Percentiles rank a stretch among this genome's conserved stretches.
phyloP scores from a whole-genome alignment of 2,797 vertebrate species.

The Allobates femoralis region DNA sequence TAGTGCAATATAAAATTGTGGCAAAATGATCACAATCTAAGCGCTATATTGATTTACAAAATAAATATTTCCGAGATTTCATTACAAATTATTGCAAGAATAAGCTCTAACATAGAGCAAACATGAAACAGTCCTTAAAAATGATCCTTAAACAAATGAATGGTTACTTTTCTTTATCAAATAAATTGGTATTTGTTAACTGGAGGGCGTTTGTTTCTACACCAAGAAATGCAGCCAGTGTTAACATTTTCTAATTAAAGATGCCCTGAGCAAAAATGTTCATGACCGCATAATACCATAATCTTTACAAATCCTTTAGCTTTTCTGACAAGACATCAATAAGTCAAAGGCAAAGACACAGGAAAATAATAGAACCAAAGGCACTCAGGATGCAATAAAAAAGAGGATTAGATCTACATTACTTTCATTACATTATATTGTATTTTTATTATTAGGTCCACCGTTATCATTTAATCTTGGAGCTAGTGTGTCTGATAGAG shows the following conservation, averaged over 20 bases:
- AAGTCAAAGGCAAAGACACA: constrained; percentile 73
- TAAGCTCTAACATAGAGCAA: not conserved
- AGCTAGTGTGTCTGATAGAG: constrained; percentile 74
- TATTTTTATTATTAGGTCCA: constrained; percentile 78
- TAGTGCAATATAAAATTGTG: not conserved
- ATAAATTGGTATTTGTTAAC: constrained; percentile 44
- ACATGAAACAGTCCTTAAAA: constrained; percentile 21
- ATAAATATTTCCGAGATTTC: constrained; percentile 7
- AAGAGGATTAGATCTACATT: constrained; percentile 76
- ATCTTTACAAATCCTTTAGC: constrained; percentile 83
- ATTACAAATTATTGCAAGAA: constrained; percentile 11
- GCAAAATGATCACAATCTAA: not conserved
- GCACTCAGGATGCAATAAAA: constrained; percentile 78
- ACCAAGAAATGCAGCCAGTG: constrained; percentile 65
- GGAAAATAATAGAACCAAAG: constrained; percentile 75
- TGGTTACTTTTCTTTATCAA: constrained; percentile 39
- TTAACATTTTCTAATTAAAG: constrained; percentile 86
- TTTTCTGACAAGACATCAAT: constrained; percentile 76
- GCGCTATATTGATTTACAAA: constrained; percentile 37
- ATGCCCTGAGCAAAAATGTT: constrained; percentile 79
- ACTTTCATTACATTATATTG: constrained; percentile 75
- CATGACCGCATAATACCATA: constrained; percentile 76
- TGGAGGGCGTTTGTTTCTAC: constrained; percentile 41
- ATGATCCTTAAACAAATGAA: constrained; percentile 18
- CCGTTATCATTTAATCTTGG: constrained; percentile 77